phyloP scores from a whole-genome alignment of 1,140 invertebrate species.

The Agrilus planipennis region DNA sequence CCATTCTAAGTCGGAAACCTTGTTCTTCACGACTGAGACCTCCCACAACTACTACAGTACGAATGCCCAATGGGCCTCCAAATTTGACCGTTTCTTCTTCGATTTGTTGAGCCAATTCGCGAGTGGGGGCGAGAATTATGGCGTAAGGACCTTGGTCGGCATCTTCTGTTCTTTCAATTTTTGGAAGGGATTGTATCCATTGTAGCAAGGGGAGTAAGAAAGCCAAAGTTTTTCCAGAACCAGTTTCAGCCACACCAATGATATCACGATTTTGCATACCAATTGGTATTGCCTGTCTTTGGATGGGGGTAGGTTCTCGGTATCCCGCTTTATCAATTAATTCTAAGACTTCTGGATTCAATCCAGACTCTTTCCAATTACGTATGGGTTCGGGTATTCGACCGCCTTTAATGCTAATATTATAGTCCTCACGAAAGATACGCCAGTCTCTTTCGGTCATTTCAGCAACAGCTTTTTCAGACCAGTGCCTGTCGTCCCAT shows the following conservation, averaged over 20 bases:
- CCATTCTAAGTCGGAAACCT: constrained; percentile 89
- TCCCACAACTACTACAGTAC: constrained; percentile 96
- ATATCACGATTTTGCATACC: constrained; percentile 97
- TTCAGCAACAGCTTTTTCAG: constrained; percentile 83
- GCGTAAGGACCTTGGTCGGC: constrained; percentile 97
- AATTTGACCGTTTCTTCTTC: constrained; percentile 99
- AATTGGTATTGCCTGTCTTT: constrained; percentile 98
- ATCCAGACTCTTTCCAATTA: constrained; percentile 88
- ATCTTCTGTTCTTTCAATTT: constrained; percentile 85
- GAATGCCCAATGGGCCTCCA: constrained; percentile 85
- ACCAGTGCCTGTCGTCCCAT: constrained; percentile 99
- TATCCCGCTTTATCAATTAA: constrained; percentile 95
- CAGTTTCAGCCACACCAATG: constrained; percentile 98
- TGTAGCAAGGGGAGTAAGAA: constrained; percentile 95
- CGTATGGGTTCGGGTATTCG: constrained; percentile 93
- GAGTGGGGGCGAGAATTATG: constrained; percentile 95
- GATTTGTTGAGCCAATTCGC: constrained; percentile 98
- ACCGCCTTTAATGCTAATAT: constrained; percentile 66
- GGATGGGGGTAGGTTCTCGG: constrained; percentile 97
- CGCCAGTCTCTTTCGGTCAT: constrained; percentile 99
- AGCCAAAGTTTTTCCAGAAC: constrained; percentile 81
- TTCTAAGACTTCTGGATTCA: constrained; percentile 85
- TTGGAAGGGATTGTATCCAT: constrained; percentile 97
- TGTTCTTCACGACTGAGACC: constrained; percentile 96
- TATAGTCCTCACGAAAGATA: constrained; percentile 99